phyloP scores from a whole-genome alignment of 2,797 vertebrate genomes.

The Pempheris klunzingeri region DNA sequence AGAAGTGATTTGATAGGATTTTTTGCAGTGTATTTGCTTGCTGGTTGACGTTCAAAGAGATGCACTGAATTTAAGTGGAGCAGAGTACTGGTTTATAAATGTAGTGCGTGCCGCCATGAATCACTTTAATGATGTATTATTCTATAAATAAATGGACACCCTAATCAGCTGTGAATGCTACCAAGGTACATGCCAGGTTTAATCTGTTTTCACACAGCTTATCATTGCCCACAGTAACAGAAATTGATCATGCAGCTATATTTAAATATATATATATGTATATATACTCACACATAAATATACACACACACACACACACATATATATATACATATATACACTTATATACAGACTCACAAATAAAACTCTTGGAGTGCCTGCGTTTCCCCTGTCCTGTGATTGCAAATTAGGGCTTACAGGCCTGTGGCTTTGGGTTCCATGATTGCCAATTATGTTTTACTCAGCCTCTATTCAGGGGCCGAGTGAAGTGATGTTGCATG shows the following conservation, averaged over 20 bases:
- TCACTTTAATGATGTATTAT: constrained; percentile 28
- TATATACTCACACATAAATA: constrained; percentile 20
- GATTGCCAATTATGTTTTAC: constrained; percentile 79
- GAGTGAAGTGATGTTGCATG: constrained; percentile 51
- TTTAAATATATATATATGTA: not conserved
- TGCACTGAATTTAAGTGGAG: not conserved
- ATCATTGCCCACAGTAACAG: constrained; percentile 42
- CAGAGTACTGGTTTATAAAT: constrained; percentile 14
- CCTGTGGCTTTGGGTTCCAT: constrained; percentile 58
- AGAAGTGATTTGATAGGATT: not conserved
- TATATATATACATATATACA: not conserved
- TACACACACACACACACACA: constrained; percentile 9
- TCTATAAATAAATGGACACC: constrained; percentile 47
- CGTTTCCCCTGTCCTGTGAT: constrained; percentile 58
- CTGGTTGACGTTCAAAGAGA: not conserved
- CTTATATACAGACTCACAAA: not conserved
- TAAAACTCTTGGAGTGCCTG: constrained; percentile 23
- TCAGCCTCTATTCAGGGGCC: constrained; percentile 59
- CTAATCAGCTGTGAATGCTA: constrained; percentile 51
- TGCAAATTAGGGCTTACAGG: constrained; percentile 69
- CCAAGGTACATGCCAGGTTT: constrained; percentile 51
- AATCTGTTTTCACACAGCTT: constrained; percentile 43
- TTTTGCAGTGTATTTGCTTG: not conserved
- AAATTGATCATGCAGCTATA: constrained; percentile 47
- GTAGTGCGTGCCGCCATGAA: not conserved